phyloP scores from a whole-genome alignment of 2,888 invertebrate genomes.

The Amphipyra tragopoginis region DNA sequence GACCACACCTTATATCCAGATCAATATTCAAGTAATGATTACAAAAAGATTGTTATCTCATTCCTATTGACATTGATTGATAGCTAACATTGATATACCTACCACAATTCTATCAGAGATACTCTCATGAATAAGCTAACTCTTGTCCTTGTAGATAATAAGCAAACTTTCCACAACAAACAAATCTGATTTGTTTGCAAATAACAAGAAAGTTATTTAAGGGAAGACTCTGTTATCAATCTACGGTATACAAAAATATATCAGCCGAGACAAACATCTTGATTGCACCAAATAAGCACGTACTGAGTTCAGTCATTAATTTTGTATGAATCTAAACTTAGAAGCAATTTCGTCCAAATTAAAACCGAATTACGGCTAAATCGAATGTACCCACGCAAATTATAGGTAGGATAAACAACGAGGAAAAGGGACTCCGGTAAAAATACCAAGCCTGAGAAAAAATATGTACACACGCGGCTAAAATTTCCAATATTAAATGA shows the following conservation, averaged over 20 bases:
- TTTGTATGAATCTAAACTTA: constrained; percentile 28
- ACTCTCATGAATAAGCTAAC: constrained; percentile 31
- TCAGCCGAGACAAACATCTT: constrained; percentile 32
- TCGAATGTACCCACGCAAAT: constrained; percentile 45
- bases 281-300: constrained; percentile 50
- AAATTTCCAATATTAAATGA: too few species aligned
- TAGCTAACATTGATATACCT: constrained; percentile 37
- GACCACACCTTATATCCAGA: constrained; percentile 29
- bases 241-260: constrained; percentile 12
- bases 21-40: constrained; percentile 39
- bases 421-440: constrained; percentile 45
- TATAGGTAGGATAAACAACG: constrained; percentile 39
- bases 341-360: constrained; percentile 39
- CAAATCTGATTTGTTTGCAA: constrained; percentile 35
- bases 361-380: constrained; percentile 49
- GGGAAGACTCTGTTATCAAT: constrained; percentile 14
- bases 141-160: constrained; percentile 33
- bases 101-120: constrained; percentile 33
- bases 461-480: constrained; percentile 8
- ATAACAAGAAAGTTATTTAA: constrained; percentile 36
- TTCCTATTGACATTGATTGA: constrained; percentile 31
- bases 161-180: constrained; percentile 27
- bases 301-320: constrained; percentile 27
- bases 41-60: constrained; percentile 38
- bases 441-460: constrained; percentile 20